Evolutionary conservation across 2,113 vertebrate genomes (phyloP).

Genomic region (Mohoua ochrocephala): DNA sequence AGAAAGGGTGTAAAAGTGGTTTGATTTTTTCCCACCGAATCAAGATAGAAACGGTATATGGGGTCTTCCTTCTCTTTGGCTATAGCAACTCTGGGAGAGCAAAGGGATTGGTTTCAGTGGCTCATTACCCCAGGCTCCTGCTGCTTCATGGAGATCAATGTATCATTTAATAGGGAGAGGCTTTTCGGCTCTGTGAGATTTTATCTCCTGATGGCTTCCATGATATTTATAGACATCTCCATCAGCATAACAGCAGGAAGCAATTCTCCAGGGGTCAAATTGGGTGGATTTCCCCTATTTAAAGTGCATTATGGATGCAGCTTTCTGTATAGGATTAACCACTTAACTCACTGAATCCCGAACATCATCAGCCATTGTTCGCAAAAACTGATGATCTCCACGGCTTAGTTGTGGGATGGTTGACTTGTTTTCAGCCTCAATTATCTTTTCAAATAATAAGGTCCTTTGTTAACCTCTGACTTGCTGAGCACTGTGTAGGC

Average conservation of each 20-base stretch:
- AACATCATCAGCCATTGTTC: slow-evolving; percentile 37
- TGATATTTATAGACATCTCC: slow-evolving; percentile 47
- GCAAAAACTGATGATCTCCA: slow-evolving; percentile 36
- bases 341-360: slow-evolving; percentile 34
- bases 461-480: slow-evolving; percentile 57
- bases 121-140: not conserved
- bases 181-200: not conserved
- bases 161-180: slow-evolving; percentile 35
- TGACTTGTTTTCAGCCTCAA: slow-evolving; percentile 39
- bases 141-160: slow-evolving; percentile 14
- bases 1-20: not conserved
- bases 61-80: not conserved
- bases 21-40: not conserved
- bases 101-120: not conserved
- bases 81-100: not conserved
- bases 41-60: not conserved
- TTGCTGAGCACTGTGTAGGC: slow-evolving; percentile 12
- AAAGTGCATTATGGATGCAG: slow-evolving; percentile 39
- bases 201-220: slow-evolving; percentile 23
- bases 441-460: slow-evolving; percentile 39
- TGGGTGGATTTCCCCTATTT: slow-evolving; percentile 32
- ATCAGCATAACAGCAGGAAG: slow-evolving; percentile 9
- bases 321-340: slow-evolving; percentile 54
- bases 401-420: not conserved
- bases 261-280: slow-evolving; percentile 19